A percentile compares a stretch with the other conserved stretches of the same genome.
These are phyloP conservation scores for Cyanistes caeruleus DNA, from an alignment of 2,113 vertebrate species.

Conservation along the genomic window DNA sequence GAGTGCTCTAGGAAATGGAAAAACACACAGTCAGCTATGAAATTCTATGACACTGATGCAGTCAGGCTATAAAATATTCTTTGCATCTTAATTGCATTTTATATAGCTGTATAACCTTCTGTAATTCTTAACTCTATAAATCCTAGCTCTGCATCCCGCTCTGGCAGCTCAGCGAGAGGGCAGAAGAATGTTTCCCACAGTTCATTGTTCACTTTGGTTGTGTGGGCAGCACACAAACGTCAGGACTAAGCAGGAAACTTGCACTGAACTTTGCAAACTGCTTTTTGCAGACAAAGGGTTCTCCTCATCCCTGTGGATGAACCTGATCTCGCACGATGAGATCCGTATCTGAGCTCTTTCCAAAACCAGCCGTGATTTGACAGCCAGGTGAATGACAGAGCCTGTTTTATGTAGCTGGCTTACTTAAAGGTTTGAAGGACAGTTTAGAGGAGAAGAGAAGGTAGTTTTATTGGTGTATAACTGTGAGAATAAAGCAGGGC, in stretches of 20 bases:
- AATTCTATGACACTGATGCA: constrained; percentile 51
- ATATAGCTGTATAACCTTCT: constrained; percentile 54
- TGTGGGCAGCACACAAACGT: background rate
- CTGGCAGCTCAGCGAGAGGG: background rate
- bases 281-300: constrained; percentile 31
- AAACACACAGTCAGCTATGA: constrained; percentile 55
- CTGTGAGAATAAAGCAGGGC: background rate
- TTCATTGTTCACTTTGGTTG: background rate
- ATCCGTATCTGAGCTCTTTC: background rate
- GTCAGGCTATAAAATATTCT: constrained; percentile 33
- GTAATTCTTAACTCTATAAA: constrained; percentile 55
- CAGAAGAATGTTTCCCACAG: constrained; percentile 49
- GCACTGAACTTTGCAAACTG: constrained; percentile 42
- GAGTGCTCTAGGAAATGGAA: constrained; percentile 61
- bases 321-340: background rate
- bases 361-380: background rate
- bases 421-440: background rate
- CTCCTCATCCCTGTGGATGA: background rate
- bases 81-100: constrained; percentile 63
- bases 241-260: constrained; percentile 1
- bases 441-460: background rate
- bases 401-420: background rate
- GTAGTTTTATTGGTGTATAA: background rate
- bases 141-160: constrained; percentile 30
- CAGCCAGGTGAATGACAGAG: background rate